These are phyloP conservation scores for Gonatopus flavifemur DNA, from an alignment of 1,140 invertebrate genomes.

Conservation along the genomic window DNA sequence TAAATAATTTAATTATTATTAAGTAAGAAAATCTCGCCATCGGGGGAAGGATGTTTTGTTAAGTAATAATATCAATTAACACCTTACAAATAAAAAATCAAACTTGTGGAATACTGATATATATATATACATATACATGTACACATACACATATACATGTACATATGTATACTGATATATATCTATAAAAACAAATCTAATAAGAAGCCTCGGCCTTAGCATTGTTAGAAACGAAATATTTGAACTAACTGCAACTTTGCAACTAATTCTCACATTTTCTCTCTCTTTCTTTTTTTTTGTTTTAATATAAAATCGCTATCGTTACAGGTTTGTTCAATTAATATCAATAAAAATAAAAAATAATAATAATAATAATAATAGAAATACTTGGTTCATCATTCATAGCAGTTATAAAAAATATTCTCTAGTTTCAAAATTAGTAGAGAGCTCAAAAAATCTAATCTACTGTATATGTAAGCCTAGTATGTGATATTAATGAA, in stretches of 20 bases:
- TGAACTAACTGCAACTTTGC: conserved; percentile 39
- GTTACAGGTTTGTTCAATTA: conserved; percentile 36
- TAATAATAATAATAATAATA: conserved; percentile 34
- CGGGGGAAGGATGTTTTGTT: conserved; percentile 30
- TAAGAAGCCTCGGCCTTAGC: conserved; percentile 48
- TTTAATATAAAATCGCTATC: conserved; percentile 32
- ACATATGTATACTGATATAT: conserved; percentile 19
- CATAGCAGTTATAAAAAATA: conserved; percentile 56
- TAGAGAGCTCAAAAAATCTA: conserved; percentile 51
- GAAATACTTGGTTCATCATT: conserved; percentile 51
- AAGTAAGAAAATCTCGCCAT: conserved; percentile 41
- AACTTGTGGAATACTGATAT: conserved; percentile 55
- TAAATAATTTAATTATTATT: conserved; percentile 54
- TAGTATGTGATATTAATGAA: conserved; percentile 26
- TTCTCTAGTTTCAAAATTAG: conserved; percentile 50
- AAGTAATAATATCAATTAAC: conserved; percentile 39
- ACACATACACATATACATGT: background rate
- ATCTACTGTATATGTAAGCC: conserved; percentile 20
- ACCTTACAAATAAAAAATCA: conserved; percentile 52
- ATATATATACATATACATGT: conserved; percentile 21
- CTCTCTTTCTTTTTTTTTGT: too few relatives aligned
- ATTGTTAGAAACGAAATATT: conserved; percentile 41
- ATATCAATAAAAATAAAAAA: conserved; percentile 47
- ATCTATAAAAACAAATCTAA: conserved; percentile 48
- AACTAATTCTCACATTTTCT: conserved; percentile 43